A percentile compares a stretch with the other conserved stretches of the same genome.
These are phyloP conservation scores for Sitta europaea DNA, from an alignment of 2,113 vertebrate species.

Conservation along the genomic window DNA sequence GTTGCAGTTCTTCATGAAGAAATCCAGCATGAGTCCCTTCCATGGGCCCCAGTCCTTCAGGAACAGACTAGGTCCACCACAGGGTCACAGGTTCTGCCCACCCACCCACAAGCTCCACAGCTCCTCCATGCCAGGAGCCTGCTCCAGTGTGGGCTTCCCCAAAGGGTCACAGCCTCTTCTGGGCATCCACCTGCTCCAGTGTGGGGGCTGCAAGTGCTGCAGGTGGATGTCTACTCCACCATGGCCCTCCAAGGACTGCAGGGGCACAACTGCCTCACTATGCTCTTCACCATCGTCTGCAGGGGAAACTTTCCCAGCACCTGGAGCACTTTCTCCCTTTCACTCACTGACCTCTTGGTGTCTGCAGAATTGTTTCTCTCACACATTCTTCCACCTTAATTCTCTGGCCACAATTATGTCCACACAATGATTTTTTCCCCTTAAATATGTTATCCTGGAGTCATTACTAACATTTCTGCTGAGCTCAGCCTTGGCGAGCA, in stretches of 20 bases:
- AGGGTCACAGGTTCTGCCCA: neutral
- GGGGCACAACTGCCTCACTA: neutral
- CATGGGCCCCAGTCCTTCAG: neutral
- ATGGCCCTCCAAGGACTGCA: neutral
- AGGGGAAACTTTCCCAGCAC: neutral
- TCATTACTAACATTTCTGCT: neutral
- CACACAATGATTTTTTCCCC: neutral
- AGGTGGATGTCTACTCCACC: neutral
- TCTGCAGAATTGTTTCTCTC: neutral
- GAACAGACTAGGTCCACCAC: neutral
- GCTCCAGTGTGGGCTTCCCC: neutral
- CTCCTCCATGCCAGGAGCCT: neutral
- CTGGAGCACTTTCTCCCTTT: neutral
- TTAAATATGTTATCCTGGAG: neutral
- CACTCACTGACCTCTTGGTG: neutral
- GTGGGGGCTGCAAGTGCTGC: neutral
- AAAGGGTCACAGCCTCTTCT: neutral
- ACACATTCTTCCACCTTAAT: neutral
- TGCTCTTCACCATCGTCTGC: neutral
- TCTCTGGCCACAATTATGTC: neutral
- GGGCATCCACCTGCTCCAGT: neutral
- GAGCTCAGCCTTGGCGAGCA: neutral
- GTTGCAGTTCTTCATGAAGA: neutral
- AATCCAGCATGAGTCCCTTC: neutral
- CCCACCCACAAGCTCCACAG: neutral